Evolutionary conservation across 2,888 invertebrate species (phyloP).

Genomic region (Trilocha varians): DNA sequence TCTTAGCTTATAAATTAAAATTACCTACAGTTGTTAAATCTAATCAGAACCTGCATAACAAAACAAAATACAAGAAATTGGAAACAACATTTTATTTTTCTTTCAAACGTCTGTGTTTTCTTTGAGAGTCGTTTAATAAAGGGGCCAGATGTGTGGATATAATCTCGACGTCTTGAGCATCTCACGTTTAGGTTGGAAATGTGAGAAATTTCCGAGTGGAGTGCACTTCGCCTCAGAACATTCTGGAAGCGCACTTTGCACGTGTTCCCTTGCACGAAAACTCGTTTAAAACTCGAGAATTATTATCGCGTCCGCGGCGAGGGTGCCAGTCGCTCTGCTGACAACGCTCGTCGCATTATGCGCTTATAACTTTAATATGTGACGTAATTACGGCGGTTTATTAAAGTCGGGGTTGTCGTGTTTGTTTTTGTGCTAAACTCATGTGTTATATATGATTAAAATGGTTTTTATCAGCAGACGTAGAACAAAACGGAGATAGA

Average conservation of each 20-base stretch:
- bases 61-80: not conserved
- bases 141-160: slow-evolving; percentile 28
- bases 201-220: slow-evolving; percentile 31
- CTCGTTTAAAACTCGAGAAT: slow-evolving; percentile 25
- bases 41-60: too few relatives aligned
- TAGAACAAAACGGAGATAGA: too few relatives aligned
- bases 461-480: too few relatives aligned
- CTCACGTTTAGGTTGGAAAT: slow-evolving; percentile 32
- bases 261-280: slow-evolving; percentile 29
- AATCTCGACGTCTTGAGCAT: slow-evolving; percentile 26
- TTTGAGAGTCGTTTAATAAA: slow-evolving; percentile 25
- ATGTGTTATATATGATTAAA: not conserved
- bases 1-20: too few relatives aligned
- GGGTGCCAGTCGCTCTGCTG: slow-evolving; percentile 8
- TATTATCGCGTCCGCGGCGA: slow-evolving; percentile 21
- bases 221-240: slow-evolving; percentile 27
- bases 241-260: slow-evolving; percentile 23
- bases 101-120: slow-evolving; percentile 19
- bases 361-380: slow-evolving; percentile 4
- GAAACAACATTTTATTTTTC: slow-evolving; percentile 5
- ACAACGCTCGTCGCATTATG: slow-evolving; percentile 5
- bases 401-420: not conserved
- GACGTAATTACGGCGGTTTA: not conserved
- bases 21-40: too few relatives aligned
- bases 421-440: not conserved